Percentiles rank a stretch among this genome's conserved stretches.
These are phyloP conservation scores for Tragulus kanchil DNA, from an alignment of 2,113 vertebrate species.

Conservation along the genomic window DNA sequence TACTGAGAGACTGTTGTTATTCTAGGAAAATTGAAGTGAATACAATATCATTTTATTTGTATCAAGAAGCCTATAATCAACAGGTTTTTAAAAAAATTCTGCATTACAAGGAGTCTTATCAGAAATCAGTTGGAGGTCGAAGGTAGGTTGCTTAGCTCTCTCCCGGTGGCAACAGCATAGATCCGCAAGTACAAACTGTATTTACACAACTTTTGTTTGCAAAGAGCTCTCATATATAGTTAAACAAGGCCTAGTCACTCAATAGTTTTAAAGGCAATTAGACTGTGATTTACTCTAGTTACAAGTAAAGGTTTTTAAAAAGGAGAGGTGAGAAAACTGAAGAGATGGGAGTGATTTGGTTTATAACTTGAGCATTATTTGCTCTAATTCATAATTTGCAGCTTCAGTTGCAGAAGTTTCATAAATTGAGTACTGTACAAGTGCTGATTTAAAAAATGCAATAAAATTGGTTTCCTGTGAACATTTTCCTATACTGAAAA, in stretches of 20 bases:
- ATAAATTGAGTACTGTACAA: conserved; percentile 50
- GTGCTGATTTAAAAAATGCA: background rate
- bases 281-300: conserved; percentile 58
- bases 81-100: conserved; percentile 58
- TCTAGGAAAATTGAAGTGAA: conserved; percentile 58
- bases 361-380: conserved; percentile 40
- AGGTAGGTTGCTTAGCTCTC: conserved; percentile 41
- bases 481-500: conserved; percentile 67
- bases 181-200: conserved; percentile 70
- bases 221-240: conserved; percentile 72
- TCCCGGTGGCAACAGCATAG: conserved; percentile 6
- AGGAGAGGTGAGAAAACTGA: conserved; percentile 33
- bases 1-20: background rate
- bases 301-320: conserved; percentile 51
- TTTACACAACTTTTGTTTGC: conserved; percentile 79
- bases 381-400: conserved; percentile 27
- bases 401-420: conserved; percentile 52
- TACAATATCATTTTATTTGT: conserved; percentile 35
- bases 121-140: conserved; percentile 62
- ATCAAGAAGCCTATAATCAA: conserved; percentile 67
- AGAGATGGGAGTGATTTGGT: conserved; percentile 16
- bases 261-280: conserved; percentile 68
- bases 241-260: conserved; percentile 66
- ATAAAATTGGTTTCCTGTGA: conserved; percentile 69
- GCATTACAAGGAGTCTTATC: conserved; percentile 48